A percentile compares a stretch with the other conserved stretches of the same genome.
phyloP scores from a whole-genome alignment of 2,797 vertebrate species.

The Picus viridis region DNA sequence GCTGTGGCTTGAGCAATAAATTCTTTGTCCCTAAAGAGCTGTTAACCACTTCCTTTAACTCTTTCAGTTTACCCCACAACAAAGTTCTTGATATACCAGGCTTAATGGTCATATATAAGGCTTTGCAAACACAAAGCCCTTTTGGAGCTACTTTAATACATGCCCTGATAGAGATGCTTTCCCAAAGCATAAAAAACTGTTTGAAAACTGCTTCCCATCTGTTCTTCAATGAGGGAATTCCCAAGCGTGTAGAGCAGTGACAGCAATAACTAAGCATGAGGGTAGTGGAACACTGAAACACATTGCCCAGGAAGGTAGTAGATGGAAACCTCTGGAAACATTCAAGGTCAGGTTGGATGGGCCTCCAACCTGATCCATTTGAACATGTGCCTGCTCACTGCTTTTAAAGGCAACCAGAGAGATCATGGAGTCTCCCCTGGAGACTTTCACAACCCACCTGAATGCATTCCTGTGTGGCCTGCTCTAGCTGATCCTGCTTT shows the following conservation, averaged over 20 bases:
- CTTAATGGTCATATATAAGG: not conserved
- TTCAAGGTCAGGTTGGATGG: not conserved
- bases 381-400: no score
- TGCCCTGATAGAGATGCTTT: not conserved
- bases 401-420: no score
- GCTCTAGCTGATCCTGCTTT: not conserved
- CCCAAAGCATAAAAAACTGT: not conserved
- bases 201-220: not conserved
- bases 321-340: not conserved
- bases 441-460: no score
- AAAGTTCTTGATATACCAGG: not conserved
- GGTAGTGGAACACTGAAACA: not conserved
- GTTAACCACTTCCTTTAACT: not conserved
- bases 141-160: not conserved
- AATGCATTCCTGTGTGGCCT: no score
- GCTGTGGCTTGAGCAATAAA: not conserved
- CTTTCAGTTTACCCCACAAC: not conserved
- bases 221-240: not conserved
- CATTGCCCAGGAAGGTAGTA: not conserved
- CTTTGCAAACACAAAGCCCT: not conserved
- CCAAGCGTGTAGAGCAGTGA: not conserved
- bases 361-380: not conserved
- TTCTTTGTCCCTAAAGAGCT: accelerated
- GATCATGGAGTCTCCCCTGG: no score
- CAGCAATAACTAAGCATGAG: not conserved